phyloP scores from a whole-genome alignment of 2,113 vertebrate genomes.

The Brienomyrus brachyistius region DNA sequence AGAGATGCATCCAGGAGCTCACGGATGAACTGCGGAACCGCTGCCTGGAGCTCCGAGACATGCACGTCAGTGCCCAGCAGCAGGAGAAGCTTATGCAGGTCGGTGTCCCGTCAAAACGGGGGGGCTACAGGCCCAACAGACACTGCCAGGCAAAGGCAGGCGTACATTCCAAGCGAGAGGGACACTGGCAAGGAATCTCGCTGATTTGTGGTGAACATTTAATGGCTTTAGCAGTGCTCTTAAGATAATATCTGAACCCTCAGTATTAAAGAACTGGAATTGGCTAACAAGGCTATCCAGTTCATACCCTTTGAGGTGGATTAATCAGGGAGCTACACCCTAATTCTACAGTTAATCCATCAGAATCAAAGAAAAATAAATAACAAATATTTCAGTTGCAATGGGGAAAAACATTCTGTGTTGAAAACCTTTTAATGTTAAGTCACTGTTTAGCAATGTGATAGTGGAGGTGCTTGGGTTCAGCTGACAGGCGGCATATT shows the following conservation, averaged over 20 bases:
- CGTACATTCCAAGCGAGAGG: neutral
- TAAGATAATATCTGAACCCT: neutral
- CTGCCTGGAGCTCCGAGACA: conserved; percentile 57
- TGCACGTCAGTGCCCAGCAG: conserved; percentile 40
- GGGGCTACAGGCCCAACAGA: neutral
- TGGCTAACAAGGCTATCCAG: neutral
- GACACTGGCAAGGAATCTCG: neutral
- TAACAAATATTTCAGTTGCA: neutral
- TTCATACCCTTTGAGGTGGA: neutral
- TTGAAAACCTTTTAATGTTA: neutral
- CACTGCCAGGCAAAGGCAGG: neutral
- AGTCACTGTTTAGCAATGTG: neutral
- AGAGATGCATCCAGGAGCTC: conserved; percentile 63
- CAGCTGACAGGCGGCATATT: neutral
- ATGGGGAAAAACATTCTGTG: neutral
- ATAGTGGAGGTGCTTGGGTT: neutral
- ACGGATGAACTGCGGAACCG: conserved; percentile 61
- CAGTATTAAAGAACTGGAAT: neutral
- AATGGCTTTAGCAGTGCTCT: neutral
- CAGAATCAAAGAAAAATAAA: neutral
- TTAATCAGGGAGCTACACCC: neutral
- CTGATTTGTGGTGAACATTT: neutral
- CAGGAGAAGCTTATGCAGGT: conserved; percentile 59
- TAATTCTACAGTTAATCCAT: neutral
- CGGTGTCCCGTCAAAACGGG: neutral